Conservation (phyloP, 2,888 invertebrate species). For the Unio pictorum region DNA sequence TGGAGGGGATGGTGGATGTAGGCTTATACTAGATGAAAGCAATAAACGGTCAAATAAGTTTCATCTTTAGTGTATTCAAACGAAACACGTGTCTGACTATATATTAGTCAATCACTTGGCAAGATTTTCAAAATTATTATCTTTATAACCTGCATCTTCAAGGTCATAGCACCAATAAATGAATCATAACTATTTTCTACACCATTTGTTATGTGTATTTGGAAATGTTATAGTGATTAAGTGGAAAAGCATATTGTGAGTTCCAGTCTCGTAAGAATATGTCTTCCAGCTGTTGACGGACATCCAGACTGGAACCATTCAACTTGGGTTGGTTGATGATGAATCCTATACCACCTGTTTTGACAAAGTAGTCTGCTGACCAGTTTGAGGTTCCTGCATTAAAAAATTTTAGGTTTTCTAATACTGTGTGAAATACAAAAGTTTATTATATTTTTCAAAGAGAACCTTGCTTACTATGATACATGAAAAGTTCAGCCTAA, state of each 20-base stretch:
- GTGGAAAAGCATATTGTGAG: conserved; percentile 78
- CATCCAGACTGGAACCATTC: conserved; percentile 16
- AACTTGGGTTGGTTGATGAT: conserved; percentile 70
- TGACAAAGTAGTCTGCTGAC: conserved; percentile 95
- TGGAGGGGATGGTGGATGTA: too few relatives aligned
- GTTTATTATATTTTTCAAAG: not conserved
- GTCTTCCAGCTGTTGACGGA: conserved; percentile 79
- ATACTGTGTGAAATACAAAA: not conserved
- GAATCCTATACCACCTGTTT: conserved; percentile 90
- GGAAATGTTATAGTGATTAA: conserved; percentile 23
- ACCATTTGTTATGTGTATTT: not conserved
- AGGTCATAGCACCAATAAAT: too few relatives aligned
- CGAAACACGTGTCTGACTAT: too few relatives aligned
- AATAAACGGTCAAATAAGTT: too few relatives aligned
- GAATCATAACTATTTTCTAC: too few relatives aligned
- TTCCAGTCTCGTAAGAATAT: conserved; percentile 94
- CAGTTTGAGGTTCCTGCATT: conserved; percentile 90
- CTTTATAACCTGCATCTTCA: too few relatives aligned
- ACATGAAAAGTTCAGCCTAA: too few relatives aligned
- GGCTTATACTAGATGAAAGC: too few relatives aligned
- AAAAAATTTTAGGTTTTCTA: not conserved
- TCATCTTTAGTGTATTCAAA: too few relatives aligned
- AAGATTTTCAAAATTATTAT: too few relatives aligned
- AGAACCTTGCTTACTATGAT: not conserved
- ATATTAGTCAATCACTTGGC: too few relatives aligned